Evolutionary conservation across 1,140 invertebrate species (phyloP), one percentile per base, ranked within the genome.

Genomic region (Drosophila grimshawi): DNA sequence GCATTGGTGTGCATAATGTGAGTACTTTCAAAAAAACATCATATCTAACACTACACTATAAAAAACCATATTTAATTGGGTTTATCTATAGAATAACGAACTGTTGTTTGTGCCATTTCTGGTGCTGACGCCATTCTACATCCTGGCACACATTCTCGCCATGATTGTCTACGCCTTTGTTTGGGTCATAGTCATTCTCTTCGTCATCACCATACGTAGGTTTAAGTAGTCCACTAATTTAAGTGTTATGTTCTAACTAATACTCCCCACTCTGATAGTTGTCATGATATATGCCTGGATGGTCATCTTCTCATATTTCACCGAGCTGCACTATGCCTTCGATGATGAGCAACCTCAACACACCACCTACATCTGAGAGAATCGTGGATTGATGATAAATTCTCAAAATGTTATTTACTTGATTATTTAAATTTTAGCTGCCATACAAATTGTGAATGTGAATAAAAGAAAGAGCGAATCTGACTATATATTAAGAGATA

Each of bases 1-100:
- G 81, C 59, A 39, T 89, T 1, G 86, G 80, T 2, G 78, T 90
- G 11, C 86, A 90, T 33, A 68, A 74, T 73, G 85, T 89, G n/a
- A 81, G 80, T 76, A 41, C 10, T 39, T 10, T 46, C 30, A 52
- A 19, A 0, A 64, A 5, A 53, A 11, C 27, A 4, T 19, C 19
- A 4, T 33, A 10, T 11, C 3, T 29, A 4, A 8, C 35, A 35
- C 3, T 5, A 0, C 5, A 5, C 4, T 30, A 19, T 19, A 19
- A 19, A 19, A 19, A 19, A 1, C 19, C 19, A 19, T 19, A 19
- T 19, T 19, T 19, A 19, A 19, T 19, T 19, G 19, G 19, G 19
- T 19, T 19, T 19, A 19, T 19, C n/a, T 33, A 48, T n/a, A 89
- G 85, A 76, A 89, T 43, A 89, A 85, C n/a, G 85, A 89, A 29